Evolutionary conservation across 2,113 vertebrate species (phyloP).

Genomic region (Laticauda colubrina): DNA sequence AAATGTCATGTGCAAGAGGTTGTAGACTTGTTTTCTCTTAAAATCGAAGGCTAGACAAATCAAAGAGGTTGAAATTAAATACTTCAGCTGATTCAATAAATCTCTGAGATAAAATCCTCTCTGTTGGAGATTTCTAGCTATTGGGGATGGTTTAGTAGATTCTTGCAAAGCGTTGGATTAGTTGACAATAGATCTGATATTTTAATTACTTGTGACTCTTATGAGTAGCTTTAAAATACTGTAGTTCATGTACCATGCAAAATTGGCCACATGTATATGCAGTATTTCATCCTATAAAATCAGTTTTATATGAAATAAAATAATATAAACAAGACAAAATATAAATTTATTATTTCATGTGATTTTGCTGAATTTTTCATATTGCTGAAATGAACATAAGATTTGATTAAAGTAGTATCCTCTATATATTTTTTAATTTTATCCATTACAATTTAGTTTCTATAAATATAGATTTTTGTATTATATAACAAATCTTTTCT

Average conservation of each 20-base stretch:
- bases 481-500: conserved; percentile 32
- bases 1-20: not conserved
- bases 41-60: not conserved
- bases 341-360: not conserved
- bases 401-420: not conserved
- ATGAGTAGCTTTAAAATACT: not conserved
- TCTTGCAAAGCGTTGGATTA: not conserved
- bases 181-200: not conserved
- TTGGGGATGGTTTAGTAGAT: not conserved
- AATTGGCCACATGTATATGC: not conserved
- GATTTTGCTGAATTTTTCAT: not conserved
- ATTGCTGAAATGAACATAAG: not conserved
- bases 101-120: not conserved
- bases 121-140: not conserved
- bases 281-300: not conserved
- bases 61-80: not conserved
- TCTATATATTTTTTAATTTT: not conserved
- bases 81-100: not conserved
- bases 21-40: not conserved
- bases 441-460: conserved; percentile 26
- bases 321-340: not conserved
- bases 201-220: not conserved
- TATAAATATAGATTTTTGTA: conserved; percentile 14
- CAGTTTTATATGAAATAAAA: not conserved
- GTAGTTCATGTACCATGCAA: not conserved